phyloP scores from a whole-genome alignment of 2,888 invertebrate genomes.

The Perdita meconis region DNA sequence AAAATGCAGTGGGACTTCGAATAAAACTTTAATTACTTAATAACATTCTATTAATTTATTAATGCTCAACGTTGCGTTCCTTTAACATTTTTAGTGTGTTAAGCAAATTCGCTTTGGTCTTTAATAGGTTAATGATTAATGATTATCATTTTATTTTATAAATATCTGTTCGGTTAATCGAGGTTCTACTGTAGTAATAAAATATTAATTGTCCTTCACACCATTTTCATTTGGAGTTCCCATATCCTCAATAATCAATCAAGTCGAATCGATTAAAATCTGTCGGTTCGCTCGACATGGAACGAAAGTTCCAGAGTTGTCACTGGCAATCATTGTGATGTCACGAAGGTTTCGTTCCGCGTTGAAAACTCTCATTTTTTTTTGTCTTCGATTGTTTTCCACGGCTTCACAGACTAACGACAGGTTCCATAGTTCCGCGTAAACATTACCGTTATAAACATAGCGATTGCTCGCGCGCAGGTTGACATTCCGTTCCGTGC shows the following conservation, averaged over 20 bases:
- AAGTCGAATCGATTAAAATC: neutral
- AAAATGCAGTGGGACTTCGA: too few relatives aligned
- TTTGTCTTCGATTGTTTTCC: constrained; percentile 39
- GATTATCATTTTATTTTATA: too few relatives aligned
- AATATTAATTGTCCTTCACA: too few relatives aligned
- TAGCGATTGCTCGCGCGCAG: constrained; percentile 33
- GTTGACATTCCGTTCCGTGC: constrained; percentile 69
- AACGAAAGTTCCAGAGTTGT: constrained; percentile 1
- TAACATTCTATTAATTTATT: too few relatives aligned
- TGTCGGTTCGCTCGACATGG: neutral
- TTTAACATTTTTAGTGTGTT: too few relatives aligned
- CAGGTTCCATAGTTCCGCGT: constrained; percentile 50
- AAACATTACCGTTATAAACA: constrained; percentile 63
- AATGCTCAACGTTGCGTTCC: too few relatives aligned
- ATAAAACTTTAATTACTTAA: too few relatives aligned
- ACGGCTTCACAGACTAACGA: constrained; percentile 27
- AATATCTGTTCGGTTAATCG: too few relatives aligned
- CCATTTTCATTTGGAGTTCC: too few relatives aligned
- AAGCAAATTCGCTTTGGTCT: too few relatives aligned
- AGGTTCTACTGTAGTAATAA: too few relatives aligned
- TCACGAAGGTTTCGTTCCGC: constrained; percentile 11
- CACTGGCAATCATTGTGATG: constrained; percentile 2
- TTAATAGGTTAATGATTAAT: too few relatives aligned
- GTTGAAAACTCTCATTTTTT: constrained; percentile 39
- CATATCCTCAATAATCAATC: neutral